These are phyloP conservation scores for Melitaea athalia DNA, from an alignment of 2,888 invertebrate species.

Conservation along the genomic window DNA sequence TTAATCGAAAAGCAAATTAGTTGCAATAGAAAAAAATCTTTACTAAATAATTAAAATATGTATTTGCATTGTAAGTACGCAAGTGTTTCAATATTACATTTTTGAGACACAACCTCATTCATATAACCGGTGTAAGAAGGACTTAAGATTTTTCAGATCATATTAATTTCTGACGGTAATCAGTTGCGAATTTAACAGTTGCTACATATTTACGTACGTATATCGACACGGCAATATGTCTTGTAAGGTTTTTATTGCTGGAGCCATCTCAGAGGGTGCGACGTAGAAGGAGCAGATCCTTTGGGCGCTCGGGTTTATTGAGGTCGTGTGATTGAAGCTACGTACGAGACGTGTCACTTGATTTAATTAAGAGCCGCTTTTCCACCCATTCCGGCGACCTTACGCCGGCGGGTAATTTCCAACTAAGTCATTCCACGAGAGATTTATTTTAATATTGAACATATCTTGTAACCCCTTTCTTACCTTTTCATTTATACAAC, in stretches of 20 bases:
- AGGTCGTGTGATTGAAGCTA: conserved; percentile 80
- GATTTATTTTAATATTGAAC: conserved; percentile 77
- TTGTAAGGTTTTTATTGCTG: conserved; percentile 22
- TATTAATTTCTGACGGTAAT: background rate
- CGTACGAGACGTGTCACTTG: conserved; percentile 79
- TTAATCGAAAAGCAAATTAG: no score
- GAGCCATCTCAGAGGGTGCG: conserved; percentile 26
- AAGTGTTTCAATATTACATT: background rate
- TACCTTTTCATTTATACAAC: conserved; percentile 32
- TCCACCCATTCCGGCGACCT: conserved; percentile 74
- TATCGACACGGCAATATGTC: background rate
- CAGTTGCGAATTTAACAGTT: background rate
- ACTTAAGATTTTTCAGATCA: background rate
- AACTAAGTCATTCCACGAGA: conserved; percentile 68
- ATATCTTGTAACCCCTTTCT: conserved; percentile 41
- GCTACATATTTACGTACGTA: background rate
- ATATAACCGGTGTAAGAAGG: background rate
- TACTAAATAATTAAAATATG: no score
- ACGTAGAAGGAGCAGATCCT: conserved; percentile 57
- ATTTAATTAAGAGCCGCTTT: conserved; percentile 82
- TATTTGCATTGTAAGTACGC: no score
- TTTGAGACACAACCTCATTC: background rate
- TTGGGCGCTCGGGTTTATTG: conserved; percentile 73
- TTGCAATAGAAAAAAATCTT: no score
- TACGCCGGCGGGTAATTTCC: conserved; percentile 76